Evolutionary conservation across 2,888 invertebrate genomes (phyloP).

Genomic region (Phalera bucephala): DNA sequence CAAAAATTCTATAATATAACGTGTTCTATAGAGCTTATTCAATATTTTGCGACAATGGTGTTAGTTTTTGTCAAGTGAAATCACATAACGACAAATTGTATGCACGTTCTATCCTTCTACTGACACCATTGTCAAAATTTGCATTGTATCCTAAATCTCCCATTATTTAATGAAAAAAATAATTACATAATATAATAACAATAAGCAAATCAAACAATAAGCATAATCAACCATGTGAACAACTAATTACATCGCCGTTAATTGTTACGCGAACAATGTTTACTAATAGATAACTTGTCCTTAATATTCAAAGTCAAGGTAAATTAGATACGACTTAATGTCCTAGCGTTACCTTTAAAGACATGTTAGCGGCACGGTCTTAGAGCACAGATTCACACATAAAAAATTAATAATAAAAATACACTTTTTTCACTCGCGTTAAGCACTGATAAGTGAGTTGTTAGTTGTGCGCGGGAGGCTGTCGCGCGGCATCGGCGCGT

Average conservation of each 20-base stretch:
- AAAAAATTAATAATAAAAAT: slow-evolving; percentile 32
- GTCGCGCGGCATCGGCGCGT: slow-evolving; percentile 69
- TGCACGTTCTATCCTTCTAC: not conserved
- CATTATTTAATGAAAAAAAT: slow-evolving; percentile 20
- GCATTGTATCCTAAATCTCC: slow-evolving; percentile 20
- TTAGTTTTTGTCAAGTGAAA: slow-evolving; percentile 1
- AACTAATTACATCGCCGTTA: slow-evolving; percentile 33
- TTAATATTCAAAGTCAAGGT: slow-evolving; percentile 43
- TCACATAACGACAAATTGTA: not conserved
- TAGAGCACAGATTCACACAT: slow-evolving; percentile 36
- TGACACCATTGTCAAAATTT: slow-evolving; percentile 4
- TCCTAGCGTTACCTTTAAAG: slow-evolving; percentile 51
- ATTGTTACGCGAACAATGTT: slow-evolving; percentile 48
- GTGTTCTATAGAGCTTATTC: not conserved
- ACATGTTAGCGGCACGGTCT: slow-evolving; percentile 42
- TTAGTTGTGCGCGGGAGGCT: slow-evolving; percentile 70
- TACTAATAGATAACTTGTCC: slow-evolving; percentile 36
- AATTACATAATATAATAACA: slow-evolving; percentile 32
- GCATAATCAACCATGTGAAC: slow-evolving; percentile 37
- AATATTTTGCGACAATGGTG: slow-evolving; percentile 10
- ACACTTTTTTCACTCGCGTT: slow-evolving; percentile 66
- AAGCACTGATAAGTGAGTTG: slow-evolving; percentile 52
- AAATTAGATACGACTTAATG: slow-evolving; percentile 28
- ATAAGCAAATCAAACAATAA: slow-evolving; percentile 36
- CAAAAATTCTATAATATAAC: too few species aligned